Conservation (phyloP, 2,797 vertebrate species). For the Sternarchorhynchus goeldii region DNA sequence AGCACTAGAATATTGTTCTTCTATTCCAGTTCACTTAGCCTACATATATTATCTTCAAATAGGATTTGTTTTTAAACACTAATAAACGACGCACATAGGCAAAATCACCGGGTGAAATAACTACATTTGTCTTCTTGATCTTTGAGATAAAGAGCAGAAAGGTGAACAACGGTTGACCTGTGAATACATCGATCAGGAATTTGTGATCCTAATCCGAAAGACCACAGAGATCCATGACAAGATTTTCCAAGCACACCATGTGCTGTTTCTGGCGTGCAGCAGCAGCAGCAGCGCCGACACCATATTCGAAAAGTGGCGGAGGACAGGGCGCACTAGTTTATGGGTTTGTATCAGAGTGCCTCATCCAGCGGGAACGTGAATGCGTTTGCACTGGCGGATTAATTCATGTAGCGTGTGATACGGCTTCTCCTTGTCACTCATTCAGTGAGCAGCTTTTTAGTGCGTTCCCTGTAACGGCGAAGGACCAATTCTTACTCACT, state of each 20-base stretch:
- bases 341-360: constrained; percentile 36
- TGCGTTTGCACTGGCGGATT: constrained; percentile 78
- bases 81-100: not conserved
- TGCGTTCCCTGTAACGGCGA: constrained; percentile 79
- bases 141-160: no score
- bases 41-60: no score
- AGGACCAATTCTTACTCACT: constrained; percentile 65
- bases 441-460: constrained; percentile 77
- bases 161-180: not conserved
- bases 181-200: constrained; percentile 9
- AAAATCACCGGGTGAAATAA: no score
- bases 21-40: no score
- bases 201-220: constrained; percentile 70
- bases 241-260: constrained; percentile 69
- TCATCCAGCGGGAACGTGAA: constrained; percentile 52
- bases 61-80: no score
- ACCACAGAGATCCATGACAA: constrained; percentile 49
- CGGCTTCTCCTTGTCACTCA: constrained; percentile 88
- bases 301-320: constrained; percentile 29
- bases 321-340: constrained; percentile 72
- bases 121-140: not conserved
- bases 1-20: no score
- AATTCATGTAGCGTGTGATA: constrained; percentile 82
- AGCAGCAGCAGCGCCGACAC: constrained; percentile 22
- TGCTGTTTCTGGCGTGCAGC: constrained; percentile 64